Conservation (phyloP, 2,888 invertebrate genomes). For the Conops quadrifasciatus region DNA sequence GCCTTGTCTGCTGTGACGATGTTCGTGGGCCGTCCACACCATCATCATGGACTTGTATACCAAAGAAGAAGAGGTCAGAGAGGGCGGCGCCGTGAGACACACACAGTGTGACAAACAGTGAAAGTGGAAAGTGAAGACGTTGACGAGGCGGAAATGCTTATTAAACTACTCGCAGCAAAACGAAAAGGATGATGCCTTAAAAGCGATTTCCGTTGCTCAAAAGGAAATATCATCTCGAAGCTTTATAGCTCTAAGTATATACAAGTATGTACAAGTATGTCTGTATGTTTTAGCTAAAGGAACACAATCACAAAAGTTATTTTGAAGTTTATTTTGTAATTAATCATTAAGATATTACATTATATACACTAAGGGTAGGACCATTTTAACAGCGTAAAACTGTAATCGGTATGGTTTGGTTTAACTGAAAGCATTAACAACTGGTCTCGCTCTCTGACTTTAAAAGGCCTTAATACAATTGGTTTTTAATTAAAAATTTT, state of each 20-base stretch:
- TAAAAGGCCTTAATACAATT: too few relatives aligned
- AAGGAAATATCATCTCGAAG: slow-evolving; percentile 4
- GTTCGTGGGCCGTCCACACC: neutral
- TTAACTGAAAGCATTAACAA: too few relatives aligned
- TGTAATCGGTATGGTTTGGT: too few relatives aligned
- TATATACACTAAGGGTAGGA: too few relatives aligned
- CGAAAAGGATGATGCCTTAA: neutral
- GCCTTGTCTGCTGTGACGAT: neutral
- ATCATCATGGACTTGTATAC: neutral
- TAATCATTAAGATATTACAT: too few relatives aligned
- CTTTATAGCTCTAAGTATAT: neutral
- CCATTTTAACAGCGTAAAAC: too few relatives aligned
- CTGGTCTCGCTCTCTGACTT: too few relatives aligned
- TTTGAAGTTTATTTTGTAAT: too few relatives aligned
- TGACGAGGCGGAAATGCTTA: slow-evolving; percentile 30
- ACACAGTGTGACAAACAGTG: neutral
- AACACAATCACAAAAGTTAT: too few relatives aligned
- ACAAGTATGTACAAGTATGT: neutral
- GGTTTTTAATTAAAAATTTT: too few relatives aligned
- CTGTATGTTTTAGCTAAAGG: neutral
- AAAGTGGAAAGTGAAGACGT: slow-evolving; percentile 6
- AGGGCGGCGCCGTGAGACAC: too few relatives aligned
- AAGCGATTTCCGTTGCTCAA: neutral
- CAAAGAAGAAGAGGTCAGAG: too few relatives aligned
- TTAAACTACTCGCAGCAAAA: slow-evolving; percentile 17